These are phyloP conservation scores for Nanorana parkeri DNA, from an alignment of 2,113 vertebrate genomes.

Conservation along the genomic window DNA sequence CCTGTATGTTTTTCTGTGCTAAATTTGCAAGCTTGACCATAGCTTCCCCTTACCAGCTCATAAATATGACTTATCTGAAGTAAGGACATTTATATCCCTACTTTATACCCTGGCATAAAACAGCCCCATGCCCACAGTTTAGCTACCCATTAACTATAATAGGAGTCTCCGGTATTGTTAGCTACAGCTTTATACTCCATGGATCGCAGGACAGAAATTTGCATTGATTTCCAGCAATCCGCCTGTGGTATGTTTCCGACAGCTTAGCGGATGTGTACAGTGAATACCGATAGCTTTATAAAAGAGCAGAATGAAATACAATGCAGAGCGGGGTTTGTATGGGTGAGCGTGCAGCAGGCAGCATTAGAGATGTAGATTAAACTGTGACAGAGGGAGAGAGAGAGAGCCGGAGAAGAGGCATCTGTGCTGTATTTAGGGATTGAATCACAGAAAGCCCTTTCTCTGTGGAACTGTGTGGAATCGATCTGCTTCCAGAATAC, in stretches of 20 bases:
- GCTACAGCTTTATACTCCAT: too few relatives aligned
- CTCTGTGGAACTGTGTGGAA: neutral
- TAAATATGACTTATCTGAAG: too few relatives aligned
- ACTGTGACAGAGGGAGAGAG: neutral
- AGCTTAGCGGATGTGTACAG: neutral
- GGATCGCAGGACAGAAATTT: neutral
- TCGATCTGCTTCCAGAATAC: conserved; percentile 24
- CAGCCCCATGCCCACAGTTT: too few relatives aligned
- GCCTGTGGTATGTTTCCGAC: neutral
- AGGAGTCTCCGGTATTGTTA: too few relatives aligned
- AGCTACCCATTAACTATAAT: too few relatives aligned
- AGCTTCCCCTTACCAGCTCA: too few relatives aligned
- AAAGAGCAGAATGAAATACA: neutral
- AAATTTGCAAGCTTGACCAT: too few relatives aligned
- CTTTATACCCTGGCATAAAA: too few relatives aligned
- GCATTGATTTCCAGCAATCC: neutral
- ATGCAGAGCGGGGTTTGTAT: neutral
- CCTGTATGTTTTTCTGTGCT: too few relatives aligned
- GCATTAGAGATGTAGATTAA: conserved; percentile 27
- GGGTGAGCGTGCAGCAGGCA: neutral
- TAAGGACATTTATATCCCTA: too few relatives aligned
- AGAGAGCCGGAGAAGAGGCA: conserved; percentile 14
- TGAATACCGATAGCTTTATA: neutral
- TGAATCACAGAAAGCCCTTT: neutral
- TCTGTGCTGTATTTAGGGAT: conserved; percentile 24